phyloP scores from a whole-genome alignment of 2,888 invertebrate genomes.

The Baronia brevicornis region DNA sequence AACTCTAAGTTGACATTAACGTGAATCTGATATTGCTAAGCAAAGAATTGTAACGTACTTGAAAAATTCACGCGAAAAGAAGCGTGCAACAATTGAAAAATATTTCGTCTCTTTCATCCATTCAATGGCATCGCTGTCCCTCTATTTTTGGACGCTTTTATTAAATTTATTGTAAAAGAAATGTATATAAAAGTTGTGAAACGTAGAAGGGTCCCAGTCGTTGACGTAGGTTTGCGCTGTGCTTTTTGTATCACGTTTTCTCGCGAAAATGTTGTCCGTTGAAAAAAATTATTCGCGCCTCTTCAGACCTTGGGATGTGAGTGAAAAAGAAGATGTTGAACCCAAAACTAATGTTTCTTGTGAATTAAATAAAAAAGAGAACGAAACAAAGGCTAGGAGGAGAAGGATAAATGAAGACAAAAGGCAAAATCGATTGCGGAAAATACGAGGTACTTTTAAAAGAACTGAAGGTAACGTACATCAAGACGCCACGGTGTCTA shows the following conservation, averaged over 20 bases:
- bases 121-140: constrained; percentile 60
- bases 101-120: constrained; percentile 71
- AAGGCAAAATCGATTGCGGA: constrained; percentile 57
- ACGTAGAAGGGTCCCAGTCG: constrained; percentile 64
- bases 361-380: constrained; percentile 27
- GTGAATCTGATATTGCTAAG: constrained; percentile 22
- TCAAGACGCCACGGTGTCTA: constrained; percentile 76
- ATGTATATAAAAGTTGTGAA: constrained; percentile 73
- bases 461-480: constrained; percentile 44
- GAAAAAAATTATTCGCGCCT: constrained; percentile 68
- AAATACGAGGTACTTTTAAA: constrained; percentile 62
- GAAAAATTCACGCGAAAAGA: constrained; percentile 32
- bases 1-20: constrained; percentile 18
- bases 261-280: constrained; percentile 48
- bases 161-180: constrained; percentile 73
- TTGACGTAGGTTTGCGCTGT: constrained; percentile 44
- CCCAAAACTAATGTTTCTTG: constrained; percentile 19
- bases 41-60: constrained; percentile 16
- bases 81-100: constrained; percentile 75
- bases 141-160: constrained; percentile 64
- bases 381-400: constrained; percentile 34
- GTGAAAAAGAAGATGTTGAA: constrained; percentile 39
- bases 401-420: constrained; percentile 41
- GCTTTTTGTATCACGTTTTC: constrained; percentile 29
- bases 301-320: constrained; percentile 78